Percentiles rank a stretch among this genome's conserved stretches.
Conservation (phyloP, 2,888 invertebrate genomes). For the Drosophila niveifrons region DNA sequence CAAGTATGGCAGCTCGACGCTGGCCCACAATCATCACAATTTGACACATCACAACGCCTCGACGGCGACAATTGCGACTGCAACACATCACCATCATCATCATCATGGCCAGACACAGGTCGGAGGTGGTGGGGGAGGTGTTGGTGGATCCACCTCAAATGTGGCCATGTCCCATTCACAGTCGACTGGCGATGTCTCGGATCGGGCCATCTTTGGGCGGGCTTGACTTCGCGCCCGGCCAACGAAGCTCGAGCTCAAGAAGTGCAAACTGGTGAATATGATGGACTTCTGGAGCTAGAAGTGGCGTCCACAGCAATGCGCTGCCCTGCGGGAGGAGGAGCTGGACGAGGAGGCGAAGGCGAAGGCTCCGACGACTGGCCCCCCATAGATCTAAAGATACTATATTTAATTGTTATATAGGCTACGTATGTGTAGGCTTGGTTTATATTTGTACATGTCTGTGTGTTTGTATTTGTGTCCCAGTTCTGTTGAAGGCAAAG, state of each 20-base stretch:
- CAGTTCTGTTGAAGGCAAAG: conserved; percentile 9
- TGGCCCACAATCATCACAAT: conserved; percentile 80
- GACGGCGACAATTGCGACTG: conserved; percentile 71
- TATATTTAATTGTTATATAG: conserved; percentile 56
- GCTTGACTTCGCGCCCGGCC: conserved; percentile 87
- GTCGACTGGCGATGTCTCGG: conserved; percentile 88
- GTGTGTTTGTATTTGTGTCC: conserved; percentile 38
- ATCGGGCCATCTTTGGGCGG: conserved; percentile 87
- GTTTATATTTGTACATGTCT: conserved; percentile 31
- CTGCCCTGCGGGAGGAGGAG: conserved; percentile 71
- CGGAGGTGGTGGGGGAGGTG: conserved; percentile 3
- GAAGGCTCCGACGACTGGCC: conserved; percentile 12
- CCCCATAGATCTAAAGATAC: conserved; percentile 38
- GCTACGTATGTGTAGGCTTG: conserved; percentile 44
- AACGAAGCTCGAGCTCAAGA: conserved; percentile 85
- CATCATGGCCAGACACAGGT: conserved; percentile 38
- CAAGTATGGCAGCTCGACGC: conserved; percentile 81
- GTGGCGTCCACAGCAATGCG: conserved; percentile 77
- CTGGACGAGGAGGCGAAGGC: conserved; percentile 17
- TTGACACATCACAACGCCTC: conserved; percentile 80
- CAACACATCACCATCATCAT: conserved; percentile 82
- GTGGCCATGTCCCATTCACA: conserved; percentile 87
- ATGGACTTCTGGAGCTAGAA: conserved; percentile 86
- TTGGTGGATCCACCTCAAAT: conserved; percentile 51
- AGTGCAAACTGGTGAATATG: conserved; percentile 86